phyloP scores from a whole-genome alignment of 2,888 invertebrate genomes.

The Agrypnus murinus region DNA sequence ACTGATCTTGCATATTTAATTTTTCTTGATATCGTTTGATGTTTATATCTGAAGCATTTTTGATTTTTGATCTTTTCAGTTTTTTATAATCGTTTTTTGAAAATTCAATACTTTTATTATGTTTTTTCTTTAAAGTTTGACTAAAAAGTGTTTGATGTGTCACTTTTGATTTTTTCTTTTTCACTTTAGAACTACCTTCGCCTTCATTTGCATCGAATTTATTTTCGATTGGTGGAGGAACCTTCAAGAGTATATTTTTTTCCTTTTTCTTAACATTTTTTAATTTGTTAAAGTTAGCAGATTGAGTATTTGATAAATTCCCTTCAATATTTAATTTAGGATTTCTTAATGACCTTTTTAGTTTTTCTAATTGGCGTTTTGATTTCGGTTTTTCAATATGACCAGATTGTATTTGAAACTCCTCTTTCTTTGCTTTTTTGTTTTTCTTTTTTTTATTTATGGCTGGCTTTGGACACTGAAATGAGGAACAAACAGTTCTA shows the following conservation, averaged over 20 bases:
- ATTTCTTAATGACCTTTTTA: conserved; percentile 42
- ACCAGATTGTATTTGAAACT: conserved; percentile 61
- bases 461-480: not conserved
- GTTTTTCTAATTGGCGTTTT: conserved; percentile 59
- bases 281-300: not conserved
- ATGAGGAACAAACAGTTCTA: not conserved
- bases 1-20: not conserved
- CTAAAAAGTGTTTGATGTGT: conserved; percentile 15
- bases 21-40: not conserved
- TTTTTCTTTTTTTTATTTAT: conserved; percentile 38
- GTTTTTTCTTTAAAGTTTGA: not conserved
- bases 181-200: not conserved
- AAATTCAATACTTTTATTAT: not conserved
- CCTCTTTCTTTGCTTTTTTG: conserved; percentile 44
- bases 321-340: not conserved
- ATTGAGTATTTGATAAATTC: not conserved
- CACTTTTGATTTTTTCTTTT: not conserved
- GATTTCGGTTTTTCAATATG: conserved; percentile 60
- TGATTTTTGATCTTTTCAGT: not conserved
- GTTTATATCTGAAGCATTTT: not conserved
- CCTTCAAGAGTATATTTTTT: not conserved
- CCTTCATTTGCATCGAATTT: conserved; percentile 20
- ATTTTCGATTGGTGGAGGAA: not conserved
- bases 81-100: conserved; percentile 23
- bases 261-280: not conserved